Conservation (phyloP, 2,113 vertebrate species). For the Loxodonta africana region DNA sequence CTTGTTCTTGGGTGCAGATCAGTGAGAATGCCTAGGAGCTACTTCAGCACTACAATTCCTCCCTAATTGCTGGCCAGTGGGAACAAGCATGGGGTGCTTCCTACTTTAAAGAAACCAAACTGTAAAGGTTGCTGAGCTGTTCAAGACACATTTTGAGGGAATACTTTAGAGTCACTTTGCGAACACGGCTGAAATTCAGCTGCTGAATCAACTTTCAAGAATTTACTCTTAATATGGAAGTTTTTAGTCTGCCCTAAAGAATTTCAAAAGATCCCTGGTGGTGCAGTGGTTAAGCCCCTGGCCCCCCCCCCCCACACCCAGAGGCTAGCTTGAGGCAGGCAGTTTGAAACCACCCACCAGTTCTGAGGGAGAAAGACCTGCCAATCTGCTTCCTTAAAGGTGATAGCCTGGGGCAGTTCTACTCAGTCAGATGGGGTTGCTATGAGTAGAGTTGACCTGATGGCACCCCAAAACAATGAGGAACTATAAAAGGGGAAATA, state of each 20-base stretch:
- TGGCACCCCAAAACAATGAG: not conserved
- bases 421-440: not conserved
- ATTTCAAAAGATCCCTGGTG: not conserved
- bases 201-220: not conserved
- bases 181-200: not conserved
- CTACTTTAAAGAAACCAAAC: not conserved
- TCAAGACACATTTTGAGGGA: constrained; percentile 34
- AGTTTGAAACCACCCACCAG: not conserved
- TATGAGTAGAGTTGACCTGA: not conserved
- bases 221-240: not conserved
- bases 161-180: not conserved
- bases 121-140: not conserved
- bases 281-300: not conserved
- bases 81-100: not conserved
- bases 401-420: not conserved
- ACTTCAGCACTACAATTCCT: not conserved
- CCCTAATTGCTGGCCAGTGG: not conserved
- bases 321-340: not conserved
- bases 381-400: no score
- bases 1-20: not conserved
- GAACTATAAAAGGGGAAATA: constrained; percentile 4
- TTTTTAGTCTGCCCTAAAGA: not conserved
- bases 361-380: not conserved
- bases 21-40: not conserved
- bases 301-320: not conserved